phyloP scores from a whole-genome alignment of 2,797 vertebrate species.

The Coccyzus lansbergi region DNA sequence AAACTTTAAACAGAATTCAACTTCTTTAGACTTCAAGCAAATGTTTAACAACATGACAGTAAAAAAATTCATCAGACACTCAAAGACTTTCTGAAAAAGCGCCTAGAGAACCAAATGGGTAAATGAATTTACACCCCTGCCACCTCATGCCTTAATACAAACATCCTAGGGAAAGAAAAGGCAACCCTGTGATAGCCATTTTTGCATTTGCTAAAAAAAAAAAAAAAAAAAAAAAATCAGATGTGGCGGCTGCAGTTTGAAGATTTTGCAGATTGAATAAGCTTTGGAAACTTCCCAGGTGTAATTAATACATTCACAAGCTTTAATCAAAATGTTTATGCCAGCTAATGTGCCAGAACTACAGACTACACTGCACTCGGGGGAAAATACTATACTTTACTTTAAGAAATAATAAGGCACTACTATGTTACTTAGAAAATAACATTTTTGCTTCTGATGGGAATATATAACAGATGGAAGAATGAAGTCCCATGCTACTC shows the following conservation, averaged over 20 bases:
- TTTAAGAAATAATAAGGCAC: conserved; percentile 60
- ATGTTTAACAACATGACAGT: not conserved
- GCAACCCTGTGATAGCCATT: not conserved
- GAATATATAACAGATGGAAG: conserved; percentile 43
- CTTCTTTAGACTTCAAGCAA: not conserved
- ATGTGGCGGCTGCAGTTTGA: not conserved
- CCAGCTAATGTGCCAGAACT: conserved; percentile 63
- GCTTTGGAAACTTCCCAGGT: conserved; percentile 66
- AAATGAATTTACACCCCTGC: not conserved
- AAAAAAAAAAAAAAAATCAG: not conserved
- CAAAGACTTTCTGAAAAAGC: not conserved
- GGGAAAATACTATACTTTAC: conserved; percentile 44
- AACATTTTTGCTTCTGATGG: conserved; percentile 1
- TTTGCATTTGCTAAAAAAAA: not conserved
- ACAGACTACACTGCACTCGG: not conserved
- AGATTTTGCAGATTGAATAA: conserved; percentile 32
- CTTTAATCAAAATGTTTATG: conserved; percentile 72
- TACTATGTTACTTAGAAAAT: conserved; percentile 5
- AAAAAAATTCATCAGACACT: not conserved
- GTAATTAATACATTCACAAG: conserved; percentile 71
- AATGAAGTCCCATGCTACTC: conserved; percentile 19
- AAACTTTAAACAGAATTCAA: not conserved
- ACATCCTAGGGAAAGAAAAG: not conserved
- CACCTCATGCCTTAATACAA: not conserved
- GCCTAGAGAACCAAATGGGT: not conserved